Evolutionary conservation across 2,797 vertebrate species (phyloP).

Genomic region (Phataginus tricuspis): DNA sequence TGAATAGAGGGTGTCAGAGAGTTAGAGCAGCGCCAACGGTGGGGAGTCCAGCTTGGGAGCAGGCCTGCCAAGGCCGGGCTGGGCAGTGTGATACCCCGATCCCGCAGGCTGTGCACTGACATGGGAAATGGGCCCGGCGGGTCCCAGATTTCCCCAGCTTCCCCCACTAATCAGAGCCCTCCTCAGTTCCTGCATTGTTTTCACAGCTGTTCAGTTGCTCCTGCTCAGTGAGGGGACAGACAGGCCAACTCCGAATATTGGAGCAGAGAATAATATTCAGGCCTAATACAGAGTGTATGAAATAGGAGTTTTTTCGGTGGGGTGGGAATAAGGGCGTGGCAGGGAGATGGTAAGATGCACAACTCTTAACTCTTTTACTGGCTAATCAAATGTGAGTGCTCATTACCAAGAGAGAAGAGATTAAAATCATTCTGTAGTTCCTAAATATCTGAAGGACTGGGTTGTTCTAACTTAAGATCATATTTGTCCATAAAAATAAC

Average conservation of each 20-base stretch:
- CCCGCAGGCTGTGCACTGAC: conserved; percentile 79
- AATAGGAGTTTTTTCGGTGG: not conserved
- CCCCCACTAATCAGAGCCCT: conserved; percentile 81
- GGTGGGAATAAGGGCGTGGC: not conserved
- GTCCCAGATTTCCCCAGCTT: conserved; percentile 78
- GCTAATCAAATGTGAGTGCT: not conserved
- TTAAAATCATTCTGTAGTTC: not conserved
- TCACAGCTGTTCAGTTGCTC: conserved; percentile 83
- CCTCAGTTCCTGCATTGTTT: conserved; percentile 75
- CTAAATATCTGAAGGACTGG: not conserved
- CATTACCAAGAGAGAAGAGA: not conserved
- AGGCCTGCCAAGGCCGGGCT: conserved; percentile 62
- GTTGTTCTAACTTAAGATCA: not conserved
- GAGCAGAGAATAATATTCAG: conserved; percentile 60
- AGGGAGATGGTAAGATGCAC: not conserved
- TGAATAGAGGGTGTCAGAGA: conserved; percentile 77
- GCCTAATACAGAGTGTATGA: conserved; percentile 3
- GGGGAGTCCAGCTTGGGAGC: conserved; percentile 75
- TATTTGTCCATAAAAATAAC: conserved; percentile 21
- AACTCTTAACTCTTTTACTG: conserved; percentile 55
- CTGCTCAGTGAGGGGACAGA: conserved; percentile 73
- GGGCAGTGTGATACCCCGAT: conserved; percentile 81
- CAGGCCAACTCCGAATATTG: conserved; percentile 69
- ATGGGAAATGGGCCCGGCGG: conserved; percentile 81
- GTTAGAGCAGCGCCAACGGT: conserved; percentile 55